phyloP scores from a whole-genome alignment of 1,140 invertebrate species.

The Anoplophora glabripennis region DNA sequence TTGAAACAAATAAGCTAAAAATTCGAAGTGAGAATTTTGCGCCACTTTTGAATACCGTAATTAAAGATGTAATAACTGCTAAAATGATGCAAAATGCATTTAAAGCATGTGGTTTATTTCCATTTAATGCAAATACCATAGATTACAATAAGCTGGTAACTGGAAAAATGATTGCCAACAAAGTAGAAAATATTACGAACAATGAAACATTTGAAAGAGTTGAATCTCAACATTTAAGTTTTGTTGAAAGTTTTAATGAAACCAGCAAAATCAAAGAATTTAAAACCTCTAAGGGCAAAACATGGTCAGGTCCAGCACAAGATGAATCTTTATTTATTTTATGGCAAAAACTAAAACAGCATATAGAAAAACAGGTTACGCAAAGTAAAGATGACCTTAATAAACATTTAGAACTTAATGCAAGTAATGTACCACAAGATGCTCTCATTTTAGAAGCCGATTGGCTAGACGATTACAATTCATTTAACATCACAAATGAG shows the following conservation, averaged over 20 bases:
- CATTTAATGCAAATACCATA: too few relatives aligned
- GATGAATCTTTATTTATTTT: too few relatives aligned
- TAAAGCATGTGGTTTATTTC: slow-evolving; percentile 29
- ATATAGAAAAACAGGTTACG: background rate
- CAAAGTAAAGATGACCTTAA: background rate
- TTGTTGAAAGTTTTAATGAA: slow-evolving; percentile 1
- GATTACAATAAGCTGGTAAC: too few relatives aligned
- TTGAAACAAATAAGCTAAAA: slow-evolving; percentile 1
- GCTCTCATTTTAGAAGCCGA: background rate
- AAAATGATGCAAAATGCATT: slow-evolving; percentile 30
- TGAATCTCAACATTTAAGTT: background rate
- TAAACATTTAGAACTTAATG: background rate
- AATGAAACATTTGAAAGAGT: background rate
- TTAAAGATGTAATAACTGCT: background rate
- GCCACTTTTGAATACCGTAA: background rate
- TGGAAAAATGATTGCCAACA: background rate
- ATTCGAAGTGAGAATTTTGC: slow-evolving; percentile 9
- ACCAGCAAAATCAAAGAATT: background rate
- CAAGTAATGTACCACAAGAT: background rate
- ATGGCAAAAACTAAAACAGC: too few relatives aligned
- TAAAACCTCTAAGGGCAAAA: background rate
- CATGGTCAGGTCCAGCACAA: too few relatives aligned
- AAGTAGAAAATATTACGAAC: background rate
- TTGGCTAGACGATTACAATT: slow-evolving; percentile 1
- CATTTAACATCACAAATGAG: background rate